phyloP scores from a whole-genome alignment of 2,888 invertebrate species.

The Mechanitis messenoides region DNA sequence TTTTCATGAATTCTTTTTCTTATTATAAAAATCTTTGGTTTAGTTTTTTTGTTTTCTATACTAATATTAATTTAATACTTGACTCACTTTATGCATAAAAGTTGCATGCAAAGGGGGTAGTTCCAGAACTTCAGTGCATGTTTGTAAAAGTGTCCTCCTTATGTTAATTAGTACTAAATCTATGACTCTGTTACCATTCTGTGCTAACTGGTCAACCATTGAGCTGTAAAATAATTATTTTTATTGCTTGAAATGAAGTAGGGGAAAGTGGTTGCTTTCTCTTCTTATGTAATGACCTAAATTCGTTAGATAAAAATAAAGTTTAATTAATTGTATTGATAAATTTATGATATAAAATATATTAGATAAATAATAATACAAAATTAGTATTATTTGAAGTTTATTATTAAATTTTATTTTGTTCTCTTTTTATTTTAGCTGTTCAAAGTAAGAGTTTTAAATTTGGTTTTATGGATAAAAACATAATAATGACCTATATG shows the following conservation, averaged over 20 bases:
- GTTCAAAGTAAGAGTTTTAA: too few species aligned
- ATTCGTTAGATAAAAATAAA: background rate
- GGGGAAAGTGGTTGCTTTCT: background rate
- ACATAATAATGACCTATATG: constrained; percentile 53
- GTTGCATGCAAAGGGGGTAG: constrained; percentile 66
- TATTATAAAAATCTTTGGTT: too few species aligned
- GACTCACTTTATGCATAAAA: constrained; percentile 65
- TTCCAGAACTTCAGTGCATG: constrained; percentile 55
- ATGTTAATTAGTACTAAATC: constrained; percentile 69
- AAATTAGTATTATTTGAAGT: background rate
- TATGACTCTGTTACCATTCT: constrained; percentile 60
- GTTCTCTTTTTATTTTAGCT: background rate
- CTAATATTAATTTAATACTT: background rate
- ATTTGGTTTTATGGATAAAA: background rate
- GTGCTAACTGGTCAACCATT: constrained; percentile 49
- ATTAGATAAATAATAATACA: too few species aligned
- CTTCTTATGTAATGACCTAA: background rate
- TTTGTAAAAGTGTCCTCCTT: constrained; percentile 64
- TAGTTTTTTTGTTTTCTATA: too few species aligned
- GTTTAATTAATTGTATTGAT: too few species aligned
- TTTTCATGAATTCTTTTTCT: too few species aligned
- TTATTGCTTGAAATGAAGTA: background rate
- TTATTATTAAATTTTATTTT: background rate
- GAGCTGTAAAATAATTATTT: constrained; percentile 37
- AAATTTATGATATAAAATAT: too few species aligned